Base-by-base conservation (phyloP, 2,797 vertebrate genomes). In the Oryzias sinensis region DNA sequence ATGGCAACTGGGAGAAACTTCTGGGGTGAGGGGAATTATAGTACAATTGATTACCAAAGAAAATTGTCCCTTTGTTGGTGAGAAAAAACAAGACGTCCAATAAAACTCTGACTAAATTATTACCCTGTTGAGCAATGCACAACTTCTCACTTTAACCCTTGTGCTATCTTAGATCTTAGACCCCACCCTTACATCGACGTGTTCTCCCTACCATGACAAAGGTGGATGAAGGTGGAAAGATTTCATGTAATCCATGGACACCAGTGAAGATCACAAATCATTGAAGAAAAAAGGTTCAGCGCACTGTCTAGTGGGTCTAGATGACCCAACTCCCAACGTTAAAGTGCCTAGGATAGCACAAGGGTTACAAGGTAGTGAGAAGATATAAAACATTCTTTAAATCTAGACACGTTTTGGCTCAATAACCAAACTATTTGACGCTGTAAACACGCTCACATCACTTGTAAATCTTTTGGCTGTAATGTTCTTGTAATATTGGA, bases 1-100 rank as follows among this genome's bases (percentile, higher is more conserved):
- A 89, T 88, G 78, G 85, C 61, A 90, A 91, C 88, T 22, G 63
- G 79, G 69, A 67, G 81, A 85, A 80, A 76, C 80, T 65, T 77
- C 33, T 11, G 33, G 9, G 33, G 27, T 27, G 57, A 79, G 53
- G 72, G 55, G 65, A 62, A 55, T 56, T 55, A 79, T 65, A 46
- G 70, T 65, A 69, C 43, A 43, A 18, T 67, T 57, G 74, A 76
- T 63, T 65, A 75, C 59, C 6, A 52, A 71, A 54, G 64, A 62
- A 17, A 59, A 8, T 37, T 43, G 43, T 8, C 41, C 27, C 20
- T 49, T 9, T 43, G n/a, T 17, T 22, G n/a, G 45, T 14, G 41
- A 42, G 54, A 62, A 25, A 54, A 5, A 65, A 22, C 20, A 22
- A 72, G 13, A 58, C 15, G 52, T 62, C 37, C 48, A 54, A 46